Percentiles rank a stretch among this genome's conserved stretches.
Conservation (phyloP, 2,113 vertebrate genomes). For the Psittacus erithacus region DNA sequence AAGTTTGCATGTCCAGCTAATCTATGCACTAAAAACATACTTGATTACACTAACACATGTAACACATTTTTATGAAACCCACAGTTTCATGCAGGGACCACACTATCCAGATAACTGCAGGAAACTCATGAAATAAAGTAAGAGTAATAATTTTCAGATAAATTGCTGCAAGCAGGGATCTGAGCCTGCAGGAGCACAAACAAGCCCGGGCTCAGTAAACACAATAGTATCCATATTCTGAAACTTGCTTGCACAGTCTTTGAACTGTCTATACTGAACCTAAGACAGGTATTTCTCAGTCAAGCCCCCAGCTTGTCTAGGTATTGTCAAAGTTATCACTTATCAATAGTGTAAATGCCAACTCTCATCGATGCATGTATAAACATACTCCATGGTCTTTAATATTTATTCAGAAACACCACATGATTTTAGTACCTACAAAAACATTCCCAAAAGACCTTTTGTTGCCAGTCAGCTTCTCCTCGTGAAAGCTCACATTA, state of each 20-base stretch:
- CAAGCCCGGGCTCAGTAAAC: background rate
- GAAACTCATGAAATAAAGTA: background rate
- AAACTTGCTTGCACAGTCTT: background rate
- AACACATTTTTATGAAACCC: background rate
- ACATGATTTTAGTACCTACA: background rate
- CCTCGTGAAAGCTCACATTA: background rate
- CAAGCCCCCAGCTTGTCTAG: background rate
- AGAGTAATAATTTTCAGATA: background rate
- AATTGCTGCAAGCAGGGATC: background rate
- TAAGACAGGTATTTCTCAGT: background rate
- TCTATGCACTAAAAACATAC: background rate
- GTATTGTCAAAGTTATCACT: background rate
- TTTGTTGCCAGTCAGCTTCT: background rate
- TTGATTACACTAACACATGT: background rate
- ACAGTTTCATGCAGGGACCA: background rate
- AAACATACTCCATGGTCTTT: background rate
- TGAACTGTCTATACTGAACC: background rate
- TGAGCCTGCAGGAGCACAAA: background rate
- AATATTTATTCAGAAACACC: background rate
- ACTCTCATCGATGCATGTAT: background rate
- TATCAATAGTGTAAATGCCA: background rate
- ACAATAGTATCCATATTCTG: rapidly evolving
- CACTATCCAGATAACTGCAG: background rate
- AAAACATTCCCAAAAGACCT: background rate
- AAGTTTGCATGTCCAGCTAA: background rate